Evolutionary conservation across 2,113 vertebrate species (phyloP), one percentile per base, ranked within the genome.

Genomic region (Notothenia coriiceps): DNA sequence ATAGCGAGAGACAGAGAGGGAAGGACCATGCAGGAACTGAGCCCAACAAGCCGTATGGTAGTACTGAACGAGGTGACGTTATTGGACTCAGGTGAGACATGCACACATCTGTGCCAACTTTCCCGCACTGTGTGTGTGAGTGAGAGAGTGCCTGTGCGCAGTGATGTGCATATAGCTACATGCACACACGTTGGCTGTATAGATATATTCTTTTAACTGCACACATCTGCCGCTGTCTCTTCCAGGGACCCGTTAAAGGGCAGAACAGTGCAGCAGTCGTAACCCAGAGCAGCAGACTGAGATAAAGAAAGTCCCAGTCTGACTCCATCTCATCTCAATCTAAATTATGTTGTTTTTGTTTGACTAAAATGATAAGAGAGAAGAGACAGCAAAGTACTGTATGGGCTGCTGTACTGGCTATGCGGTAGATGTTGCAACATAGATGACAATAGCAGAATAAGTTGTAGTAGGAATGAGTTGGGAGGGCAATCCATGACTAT

Each of bases 1-100:
- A 11, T 46, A 18, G 18, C 54, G 46, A 51, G 20, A 63, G 43
- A 65, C 11, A 55, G 11, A 17, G 40, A 35, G 11, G 14, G 51
- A 35, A 49, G 47, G 14, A 40, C n/a, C 29, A 40, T 49, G 29
- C 50, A 94, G 70, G 20, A 40, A 65, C 57, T 18, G 95, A 94
- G 95, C 95, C 94, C 94, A 94, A 94, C 92, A 91, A 93, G 86
- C 96, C 95, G 95, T 96, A 95, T 93, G 95, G 94, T 95, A 93
- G 93, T 93, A 93, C 47, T 93, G 95, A 96, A 95, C 85, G 90
- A 93, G 94, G 94, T 93, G 94, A 93, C 92, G 94, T 96, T 95
- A 95, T 95, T 94, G 96, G 96, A 94, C 96, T 96, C 97, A 96
- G 96, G 96, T 97, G 97, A 97, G 96, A 95, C 52, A 92, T 83